Evolutionary conservation across 2,888 invertebrate species (phyloP), one percentile per base, ranked within the genome.

Genomic region (Polymixis lichenea): DNA sequence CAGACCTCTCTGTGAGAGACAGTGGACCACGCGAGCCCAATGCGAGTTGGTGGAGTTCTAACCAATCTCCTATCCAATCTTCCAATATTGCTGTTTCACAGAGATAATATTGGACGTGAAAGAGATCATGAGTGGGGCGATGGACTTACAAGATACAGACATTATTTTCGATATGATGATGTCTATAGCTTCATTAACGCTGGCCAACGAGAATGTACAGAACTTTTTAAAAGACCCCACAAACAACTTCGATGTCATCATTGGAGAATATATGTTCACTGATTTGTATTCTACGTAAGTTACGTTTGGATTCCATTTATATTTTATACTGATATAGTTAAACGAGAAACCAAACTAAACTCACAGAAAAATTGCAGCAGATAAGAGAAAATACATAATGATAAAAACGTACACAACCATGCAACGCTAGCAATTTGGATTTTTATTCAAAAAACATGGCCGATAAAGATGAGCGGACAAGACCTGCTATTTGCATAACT

Each of bases 181-280:
- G 0, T 17, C 74, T 6, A 43, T 90, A 1, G 82, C 86, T 0
- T 64, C 71, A 1, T 49, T 69, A 0, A 89, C 92, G 0, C 51
- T 93, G 2, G 62, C 64, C 1, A 89, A 91, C 22, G 70, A 76
- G 17, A 90, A 89, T 32, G 84, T 93, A 0, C 88, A 88, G 53
- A 87, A 85, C 0, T 53, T 94, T 0, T 76, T 94, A 15, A 84
- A 86, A 8, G 92, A 94, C 68, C 88, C 89, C 0, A 87, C 64
- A 0, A 81, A 90, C 72, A 75, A 85, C 0, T 93, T 94, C 66
- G 95, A 95, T 76, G 88, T 90, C 2, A 88, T 94, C 3, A 85
- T 95, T 22, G 89, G 88, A 6, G 94, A 95, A 78, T 94, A 92
- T 89, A 87, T 94, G 89, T 93, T 92, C 64, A 87, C 75, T 17